Evolutionary conservation across 2,888 invertebrate genomes (phyloP).

Genomic region (Eubasilissa splendida): DNA sequence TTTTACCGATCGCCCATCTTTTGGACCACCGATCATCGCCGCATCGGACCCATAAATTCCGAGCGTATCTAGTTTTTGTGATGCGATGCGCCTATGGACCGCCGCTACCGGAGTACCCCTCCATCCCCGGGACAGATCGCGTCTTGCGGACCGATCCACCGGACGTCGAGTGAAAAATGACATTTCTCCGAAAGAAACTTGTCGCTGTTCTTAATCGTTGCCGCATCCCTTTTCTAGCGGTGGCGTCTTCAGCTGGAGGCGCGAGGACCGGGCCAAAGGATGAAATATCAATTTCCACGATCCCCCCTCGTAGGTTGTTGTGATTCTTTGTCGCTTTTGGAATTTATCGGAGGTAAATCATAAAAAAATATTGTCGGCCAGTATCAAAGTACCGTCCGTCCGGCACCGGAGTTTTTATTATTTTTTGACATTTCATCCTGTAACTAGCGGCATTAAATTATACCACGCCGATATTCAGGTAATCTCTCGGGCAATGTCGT

Average conservation of each 20-base stretch:
- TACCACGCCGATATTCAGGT: conserved; percentile 11
- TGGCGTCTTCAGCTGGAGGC: neutral
- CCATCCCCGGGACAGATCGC: neutral
- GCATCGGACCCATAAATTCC: conserved; percentile 54
- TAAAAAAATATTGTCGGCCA: conserved; percentile 57
- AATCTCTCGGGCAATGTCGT: conserved; percentile 17
- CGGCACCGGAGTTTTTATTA: conserved; percentile 51
- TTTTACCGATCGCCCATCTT: conserved; percentile 46
- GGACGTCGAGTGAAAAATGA: neutral
- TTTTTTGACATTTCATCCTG: conserved; percentile 52
- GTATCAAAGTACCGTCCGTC: conserved; percentile 45
- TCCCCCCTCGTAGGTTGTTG: conserved; percentile 32
- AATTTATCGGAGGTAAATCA: conserved; percentile 57
- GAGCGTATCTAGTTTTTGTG: conserved; percentile 53
- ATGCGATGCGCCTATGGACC: conserved; percentile 43
- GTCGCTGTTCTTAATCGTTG: neutral
- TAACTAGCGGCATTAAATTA: conserved; percentile 49
- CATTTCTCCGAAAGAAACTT: too few species aligned
- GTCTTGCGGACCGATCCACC: neutral
- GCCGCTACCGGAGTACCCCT: conserved; percentile 34
- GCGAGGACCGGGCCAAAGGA: conserved; percentile 23
- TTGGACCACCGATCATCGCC: conserved; percentile 55
- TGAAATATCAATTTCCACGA: conserved; percentile 56
- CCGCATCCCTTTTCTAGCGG: neutral
- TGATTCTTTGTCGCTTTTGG: conserved; percentile 53